Evolutionary conservation across 35 echinoderm and acorn worm genomes (phyloP).

Genomic region (Hemicentrotus pulcherrimus): DNA sequence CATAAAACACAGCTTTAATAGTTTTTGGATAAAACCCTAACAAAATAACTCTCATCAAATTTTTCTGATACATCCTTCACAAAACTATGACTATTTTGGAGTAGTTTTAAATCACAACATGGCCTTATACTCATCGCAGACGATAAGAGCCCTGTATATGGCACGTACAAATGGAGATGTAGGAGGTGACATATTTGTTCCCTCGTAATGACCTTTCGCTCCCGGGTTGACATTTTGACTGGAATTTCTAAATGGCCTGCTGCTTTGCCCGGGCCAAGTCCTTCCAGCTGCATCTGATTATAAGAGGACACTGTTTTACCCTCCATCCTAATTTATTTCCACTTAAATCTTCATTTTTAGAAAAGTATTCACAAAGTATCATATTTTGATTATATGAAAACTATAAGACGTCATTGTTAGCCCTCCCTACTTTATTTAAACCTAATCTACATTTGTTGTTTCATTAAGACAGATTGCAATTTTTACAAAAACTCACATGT

Average conservation of each 20-base stretch:
- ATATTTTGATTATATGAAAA: too few relatives aligned
- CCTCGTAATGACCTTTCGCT: conserved; percentile 9
- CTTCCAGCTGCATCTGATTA: not conserved
- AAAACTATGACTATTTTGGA: not conserved
- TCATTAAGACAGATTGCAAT: too few relatives aligned
- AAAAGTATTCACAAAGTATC: too few relatives aligned
- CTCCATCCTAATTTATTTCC: not conserved
- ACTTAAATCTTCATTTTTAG: too few relatives aligned
- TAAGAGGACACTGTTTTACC: not conserved
- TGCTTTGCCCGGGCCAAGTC: not conserved
- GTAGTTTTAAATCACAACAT: not conserved
- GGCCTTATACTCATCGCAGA: not conserved
- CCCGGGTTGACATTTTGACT: not conserved
- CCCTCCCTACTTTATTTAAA: too few relatives aligned
- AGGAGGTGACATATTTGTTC: not conserved
- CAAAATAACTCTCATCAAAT: too few relatives aligned
- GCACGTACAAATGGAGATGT: not conserved
- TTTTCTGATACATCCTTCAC: too few relatives aligned
- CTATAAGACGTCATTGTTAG: too few relatives aligned
- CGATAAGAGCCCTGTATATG: not conserved
- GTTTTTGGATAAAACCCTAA: too few relatives aligned
- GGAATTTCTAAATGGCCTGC: not conserved
- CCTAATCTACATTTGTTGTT: too few relatives aligned
- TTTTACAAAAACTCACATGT: too few relatives aligned
- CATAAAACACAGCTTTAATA: too few relatives aligned